These are phyloP conservation scores for Ditula angustiorana DNA, from an alignment of 2,888 invertebrate species.

Conservation along the genomic window DNA sequence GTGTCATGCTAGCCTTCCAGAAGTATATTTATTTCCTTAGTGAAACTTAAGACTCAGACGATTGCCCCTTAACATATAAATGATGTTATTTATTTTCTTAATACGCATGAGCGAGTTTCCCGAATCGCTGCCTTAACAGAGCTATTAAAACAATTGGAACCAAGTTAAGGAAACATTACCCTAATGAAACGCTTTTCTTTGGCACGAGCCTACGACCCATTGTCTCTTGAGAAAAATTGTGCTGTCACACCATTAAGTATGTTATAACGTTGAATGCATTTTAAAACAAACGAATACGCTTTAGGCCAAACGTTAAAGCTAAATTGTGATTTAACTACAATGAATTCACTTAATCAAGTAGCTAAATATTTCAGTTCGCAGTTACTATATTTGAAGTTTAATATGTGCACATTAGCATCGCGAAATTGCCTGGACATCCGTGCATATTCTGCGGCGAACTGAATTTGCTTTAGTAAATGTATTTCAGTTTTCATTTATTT, in stretches of 20 bases:
- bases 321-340: not conserved
- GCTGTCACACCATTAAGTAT: not conserved
- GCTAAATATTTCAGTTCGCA: conserved; percentile 26
- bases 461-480: conserved; percentile 52
- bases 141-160: not conserved
- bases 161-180: conserved; percentile 1
- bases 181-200: not conserved
- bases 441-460: conserved; percentile 46
- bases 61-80: not conserved
- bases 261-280: not conserved
- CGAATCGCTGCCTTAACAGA: not conserved
- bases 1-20: no score
- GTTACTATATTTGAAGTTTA: conserved; percentile 38
- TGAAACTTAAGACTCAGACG: no score
- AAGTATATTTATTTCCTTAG: no score
- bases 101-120: not conserved
- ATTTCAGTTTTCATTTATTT: conserved; percentile 57
- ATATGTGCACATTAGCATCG: conserved; percentile 46
- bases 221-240: not conserved
- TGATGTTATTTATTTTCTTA: not conserved
- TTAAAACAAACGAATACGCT: not conserved
- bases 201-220: not conserved
- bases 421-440: conserved; percentile 45
- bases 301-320: not conserved
- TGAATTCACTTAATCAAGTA: conserved; percentile 24